phyloP scores from a whole-genome alignment of 2,113 vertebrate genomes.

The Castor canadensis region DNA sequence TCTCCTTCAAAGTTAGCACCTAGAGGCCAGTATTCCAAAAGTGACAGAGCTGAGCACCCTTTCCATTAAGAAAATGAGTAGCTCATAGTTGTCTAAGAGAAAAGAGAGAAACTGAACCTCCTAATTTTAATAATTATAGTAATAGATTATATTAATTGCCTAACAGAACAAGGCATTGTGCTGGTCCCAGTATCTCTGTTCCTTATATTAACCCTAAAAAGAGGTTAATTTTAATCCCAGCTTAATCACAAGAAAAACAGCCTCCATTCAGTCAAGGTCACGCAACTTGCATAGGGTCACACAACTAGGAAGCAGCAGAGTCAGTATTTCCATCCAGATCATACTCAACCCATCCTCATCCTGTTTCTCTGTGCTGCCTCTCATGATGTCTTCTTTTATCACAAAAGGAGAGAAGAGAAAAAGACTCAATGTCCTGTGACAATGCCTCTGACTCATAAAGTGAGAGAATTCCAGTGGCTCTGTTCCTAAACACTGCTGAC shows the following conservation, averaged over 20 bases:
- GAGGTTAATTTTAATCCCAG: background rate
- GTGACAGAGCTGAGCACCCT: background rate
- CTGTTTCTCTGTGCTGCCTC: background rate
- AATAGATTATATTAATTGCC: background rate
- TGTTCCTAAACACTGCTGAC: slow-evolving; percentile 66
- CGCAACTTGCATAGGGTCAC: background rate
- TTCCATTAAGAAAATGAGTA: slow-evolving; percentile 13
- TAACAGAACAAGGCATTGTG: background rate
- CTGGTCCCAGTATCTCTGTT: background rate
- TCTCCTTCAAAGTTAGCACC: background rate
- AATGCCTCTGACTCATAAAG: slow-evolving; percentile 62
- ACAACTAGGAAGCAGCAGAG: background rate
- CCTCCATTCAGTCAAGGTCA: background rate
- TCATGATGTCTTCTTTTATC: background rate
- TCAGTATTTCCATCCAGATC: background rate
- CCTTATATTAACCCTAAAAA: background rate
- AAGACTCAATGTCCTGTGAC: background rate
- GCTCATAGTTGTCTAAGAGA: background rate
- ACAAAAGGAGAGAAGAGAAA: background rate
- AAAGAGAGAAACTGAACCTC: background rate
- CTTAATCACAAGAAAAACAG: background rate
- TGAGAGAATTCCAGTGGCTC: slow-evolving; percentile 59
- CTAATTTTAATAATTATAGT: background rate
- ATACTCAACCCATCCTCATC: background rate
- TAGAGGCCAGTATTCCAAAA: background rate